phyloP scores from a whole-genome alignment of 2,113 vertebrate species.

The Excalfactoria chinensis region DNA sequence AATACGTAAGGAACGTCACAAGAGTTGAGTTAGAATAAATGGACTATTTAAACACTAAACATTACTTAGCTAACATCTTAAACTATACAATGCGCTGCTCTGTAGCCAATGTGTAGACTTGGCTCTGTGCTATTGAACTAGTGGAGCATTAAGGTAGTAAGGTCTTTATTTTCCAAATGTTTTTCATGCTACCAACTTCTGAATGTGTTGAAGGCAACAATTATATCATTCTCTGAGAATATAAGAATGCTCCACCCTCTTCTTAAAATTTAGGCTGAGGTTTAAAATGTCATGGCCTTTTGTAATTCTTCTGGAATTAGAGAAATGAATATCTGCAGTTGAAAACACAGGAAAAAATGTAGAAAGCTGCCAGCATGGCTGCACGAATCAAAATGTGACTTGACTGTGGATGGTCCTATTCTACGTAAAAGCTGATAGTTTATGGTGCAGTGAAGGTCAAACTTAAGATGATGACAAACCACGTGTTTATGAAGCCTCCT shows the following conservation, averaged over 20 bases:
- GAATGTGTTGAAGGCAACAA: background rate
- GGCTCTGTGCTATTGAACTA: background rate
- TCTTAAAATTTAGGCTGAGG: background rate
- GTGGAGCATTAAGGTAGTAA: background rate
- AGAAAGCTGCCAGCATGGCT: background rate
- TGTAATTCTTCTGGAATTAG: background rate
- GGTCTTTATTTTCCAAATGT: background rate
- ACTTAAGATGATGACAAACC: background rate
- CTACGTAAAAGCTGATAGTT: background rate
- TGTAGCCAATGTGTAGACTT: background rate
- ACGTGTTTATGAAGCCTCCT: background rate
- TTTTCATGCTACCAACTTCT: background rate
- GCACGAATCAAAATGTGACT: background rate
- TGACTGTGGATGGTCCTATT: background rate
- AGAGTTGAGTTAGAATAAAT: background rate
- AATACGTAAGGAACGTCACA: background rate
- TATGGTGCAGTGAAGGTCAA: rapidly evolving
- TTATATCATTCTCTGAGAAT: background rate
- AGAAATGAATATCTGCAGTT: background rate
- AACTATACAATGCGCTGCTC: background rate
- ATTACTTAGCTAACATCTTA: background rate
- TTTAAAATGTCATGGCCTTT: background rate
- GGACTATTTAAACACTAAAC: background rate
- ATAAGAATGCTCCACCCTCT: background rate
- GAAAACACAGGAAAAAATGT: background rate